phyloP scores from a whole-genome alignment of 2,113 vertebrate genomes.

The Pipra filicauda region DNA sequence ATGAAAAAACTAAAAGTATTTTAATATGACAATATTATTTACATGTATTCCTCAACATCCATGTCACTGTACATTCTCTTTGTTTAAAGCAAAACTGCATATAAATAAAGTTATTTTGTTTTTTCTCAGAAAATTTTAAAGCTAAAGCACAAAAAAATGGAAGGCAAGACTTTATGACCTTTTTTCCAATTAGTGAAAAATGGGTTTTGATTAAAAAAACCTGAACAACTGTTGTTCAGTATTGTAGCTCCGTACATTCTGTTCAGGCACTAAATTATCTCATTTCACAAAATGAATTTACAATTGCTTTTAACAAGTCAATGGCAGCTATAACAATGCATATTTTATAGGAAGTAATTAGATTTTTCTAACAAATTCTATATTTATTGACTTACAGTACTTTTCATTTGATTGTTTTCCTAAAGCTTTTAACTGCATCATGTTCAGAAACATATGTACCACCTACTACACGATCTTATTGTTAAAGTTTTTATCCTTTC shows the following conservation, averaged over 20 bases:
- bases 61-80: neutral
- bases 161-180: neutral
- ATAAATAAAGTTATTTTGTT: neutral
- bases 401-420: neutral
- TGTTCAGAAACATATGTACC: neutral
- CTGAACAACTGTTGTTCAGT: neutral
- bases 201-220: neutral
- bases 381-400: neutral
- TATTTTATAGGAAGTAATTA: neutral
- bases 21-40: neutral
- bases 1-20: accelerated
- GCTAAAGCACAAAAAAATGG: neutral
- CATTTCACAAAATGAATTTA: neutral
- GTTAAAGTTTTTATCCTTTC: neutral
- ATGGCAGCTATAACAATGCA: neutral
- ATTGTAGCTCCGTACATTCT: neutral
- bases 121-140: neutral
- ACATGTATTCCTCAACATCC: neutral
- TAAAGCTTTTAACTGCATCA: neutral
- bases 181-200: neutral
- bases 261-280: neutral
- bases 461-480: neutral
- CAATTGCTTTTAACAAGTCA: neutral
- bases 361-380: neutral
- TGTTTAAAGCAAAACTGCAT: neutral